Conservation (phyloP, 2,113 vertebrate species). For the Paramisgurnus dabryanus region DNA sequence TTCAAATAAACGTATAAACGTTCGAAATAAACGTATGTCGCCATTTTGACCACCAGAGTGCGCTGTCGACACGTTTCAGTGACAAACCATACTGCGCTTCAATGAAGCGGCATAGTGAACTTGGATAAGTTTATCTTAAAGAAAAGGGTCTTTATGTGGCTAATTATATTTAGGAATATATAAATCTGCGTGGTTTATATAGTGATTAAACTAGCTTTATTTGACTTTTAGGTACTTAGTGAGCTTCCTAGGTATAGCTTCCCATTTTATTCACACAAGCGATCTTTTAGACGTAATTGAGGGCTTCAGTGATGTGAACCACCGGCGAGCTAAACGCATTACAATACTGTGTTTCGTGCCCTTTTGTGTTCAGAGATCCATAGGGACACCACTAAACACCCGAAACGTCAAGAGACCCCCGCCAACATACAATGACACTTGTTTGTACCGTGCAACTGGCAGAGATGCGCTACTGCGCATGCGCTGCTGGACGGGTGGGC, state of each 20-base stretch:
- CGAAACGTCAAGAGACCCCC: background rate
- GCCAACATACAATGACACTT: conserved; percentile 40
- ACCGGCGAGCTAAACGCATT: conserved; percentile 18
- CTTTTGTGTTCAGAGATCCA: conserved; percentile 38
- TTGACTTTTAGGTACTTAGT: background rate
- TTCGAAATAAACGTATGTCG: background rate
- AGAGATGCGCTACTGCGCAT: conserved; percentile 40
- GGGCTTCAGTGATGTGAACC: conserved; percentile 14
- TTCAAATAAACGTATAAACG: too few relatives aligned
- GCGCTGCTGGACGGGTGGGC: conserved; percentile 33
- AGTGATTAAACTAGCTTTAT: background rate
- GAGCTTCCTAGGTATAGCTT: background rate
- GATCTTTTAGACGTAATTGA: background rate
- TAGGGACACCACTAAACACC: conserved; percentile 21
- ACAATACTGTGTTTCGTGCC: conserved; percentile 26
- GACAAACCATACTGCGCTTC: background rate
- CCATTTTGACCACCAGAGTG: conserved; percentile 16
- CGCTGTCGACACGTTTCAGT: background rate
- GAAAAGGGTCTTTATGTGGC: background rate
- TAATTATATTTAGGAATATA: too few relatives aligned
- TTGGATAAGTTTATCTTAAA: background rate
- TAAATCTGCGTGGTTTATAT: background rate
- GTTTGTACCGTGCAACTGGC: conserved; percentile 27
- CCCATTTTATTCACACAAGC: conserved; percentile 5
- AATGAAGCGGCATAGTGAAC: background rate